Evolutionary conservation across 2,113 vertebrate genomes (phyloP).

Genomic region (Echinops telfairi): DNA sequence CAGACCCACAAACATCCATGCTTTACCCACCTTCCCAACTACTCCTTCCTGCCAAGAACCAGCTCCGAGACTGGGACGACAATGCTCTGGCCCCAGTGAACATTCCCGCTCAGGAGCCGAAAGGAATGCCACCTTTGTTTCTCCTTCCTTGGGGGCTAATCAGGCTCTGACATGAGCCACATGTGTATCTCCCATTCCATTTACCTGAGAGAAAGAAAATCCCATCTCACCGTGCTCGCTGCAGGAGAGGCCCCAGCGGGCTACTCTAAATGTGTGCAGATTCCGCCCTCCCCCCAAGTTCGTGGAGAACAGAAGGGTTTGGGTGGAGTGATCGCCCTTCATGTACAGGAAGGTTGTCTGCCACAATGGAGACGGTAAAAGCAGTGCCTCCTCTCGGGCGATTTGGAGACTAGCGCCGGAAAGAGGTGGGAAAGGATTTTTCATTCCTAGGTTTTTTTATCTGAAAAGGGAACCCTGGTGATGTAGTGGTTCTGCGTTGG

Average conservation of each 20-base stretch:
- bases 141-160: background rate
- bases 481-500: too few species aligned
- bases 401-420: background rate
- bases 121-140: background rate
- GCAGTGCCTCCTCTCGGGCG: background rate
- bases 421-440: background rate
- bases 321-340: background rate
- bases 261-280: background rate
- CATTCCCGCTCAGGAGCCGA: fast-evolving
- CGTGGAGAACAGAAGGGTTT: constrained; percentile 24
- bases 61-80: fast-evolving
- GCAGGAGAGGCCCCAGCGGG: background rate
- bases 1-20: fast-evolving
- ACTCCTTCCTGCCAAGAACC: background rate
- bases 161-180: background rate
- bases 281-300: constrained; percentile 52
- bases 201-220: background rate
- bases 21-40: fast-evolving
- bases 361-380: background rate
- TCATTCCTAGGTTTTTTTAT: background rate
- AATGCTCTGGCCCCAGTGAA: fast-evolving
- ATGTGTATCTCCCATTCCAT: constrained; percentile 1
- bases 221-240: background rate
- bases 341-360: background rate
- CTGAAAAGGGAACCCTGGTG: background rate